A percentile compares a stretch with the other conserved stretches of the same genome.
Evolutionary conservation across 1,140 invertebrate genomes (phyloP).

Genomic region (Pygmarrhopalites habei): DNA sequence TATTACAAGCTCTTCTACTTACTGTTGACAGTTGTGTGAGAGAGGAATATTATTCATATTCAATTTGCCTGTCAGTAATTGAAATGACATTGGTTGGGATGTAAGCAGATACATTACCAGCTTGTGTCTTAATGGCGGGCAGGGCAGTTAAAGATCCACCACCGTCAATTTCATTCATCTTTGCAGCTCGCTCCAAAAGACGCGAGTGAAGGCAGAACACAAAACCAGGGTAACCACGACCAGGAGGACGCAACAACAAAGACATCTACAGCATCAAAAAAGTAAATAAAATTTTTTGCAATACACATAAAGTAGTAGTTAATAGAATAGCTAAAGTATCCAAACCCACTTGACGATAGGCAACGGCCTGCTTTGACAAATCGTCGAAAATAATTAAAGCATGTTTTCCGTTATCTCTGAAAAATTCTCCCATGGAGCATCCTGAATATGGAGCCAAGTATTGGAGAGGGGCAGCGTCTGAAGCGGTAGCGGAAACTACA

Average conservation of each 20-base stretch:
- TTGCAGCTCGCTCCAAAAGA: slow-evolving; percentile 97
- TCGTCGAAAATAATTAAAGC: slow-evolving; percentile 99
- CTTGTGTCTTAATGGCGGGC: slow-evolving; percentile 96
- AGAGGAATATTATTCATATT: slow-evolving; percentile 99
- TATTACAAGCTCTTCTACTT: too few species aligned
- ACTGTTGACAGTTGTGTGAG: too few species aligned
- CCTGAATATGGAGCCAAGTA: slow-evolving; percentile 99
- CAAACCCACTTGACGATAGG: slow-evolving; percentile 86
- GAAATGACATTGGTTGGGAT: slow-evolving; percentile 99
- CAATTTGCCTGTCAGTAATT: slow-evolving; percentile 99
- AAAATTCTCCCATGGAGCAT: slow-evolving; percentile 99
- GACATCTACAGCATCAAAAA: too few species aligned
- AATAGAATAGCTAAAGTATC: too few species aligned
- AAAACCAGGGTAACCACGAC: slow-evolving; percentile 99
- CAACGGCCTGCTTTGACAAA: slow-evolving; percentile 99
- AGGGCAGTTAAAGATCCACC: slow-evolving; percentile 97
- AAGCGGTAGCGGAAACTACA: slow-evolving; percentile 97
- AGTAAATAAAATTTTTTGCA: too few species aligned
- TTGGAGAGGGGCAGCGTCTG: slow-evolving; percentile 97
- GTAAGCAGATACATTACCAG: slow-evolving; percentile 99
- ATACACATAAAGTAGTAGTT: too few species aligned
- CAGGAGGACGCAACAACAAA: slow-evolving; percentile 94
- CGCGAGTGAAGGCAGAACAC: slow-evolving; percentile 99
- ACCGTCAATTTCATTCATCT: slow-evolving; percentile 93
- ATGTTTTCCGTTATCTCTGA: slow-evolving; percentile 99